phyloP scores from a whole-genome alignment of 2,113 vertebrate genomes.

The Leuciscus idus region DNA sequence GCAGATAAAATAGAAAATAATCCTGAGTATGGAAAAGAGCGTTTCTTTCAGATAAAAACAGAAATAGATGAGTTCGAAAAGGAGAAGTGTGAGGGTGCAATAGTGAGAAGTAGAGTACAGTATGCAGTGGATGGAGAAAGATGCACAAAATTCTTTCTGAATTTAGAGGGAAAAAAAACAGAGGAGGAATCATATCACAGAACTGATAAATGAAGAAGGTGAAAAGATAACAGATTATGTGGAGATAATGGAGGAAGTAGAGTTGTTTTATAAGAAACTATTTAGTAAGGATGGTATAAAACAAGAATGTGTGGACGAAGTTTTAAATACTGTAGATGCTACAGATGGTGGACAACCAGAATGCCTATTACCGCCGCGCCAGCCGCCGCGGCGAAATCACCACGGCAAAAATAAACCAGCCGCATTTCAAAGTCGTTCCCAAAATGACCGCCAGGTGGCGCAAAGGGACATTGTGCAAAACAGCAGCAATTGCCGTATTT shows the following conservation, averaged over 20 bases:
- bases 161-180: neutral
- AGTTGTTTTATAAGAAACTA: neutral
- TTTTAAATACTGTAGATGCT: neutral
- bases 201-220: neutral
- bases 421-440: no score
- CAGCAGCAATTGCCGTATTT: no score
- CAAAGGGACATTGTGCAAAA: no score
- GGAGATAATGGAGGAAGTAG: neutral
- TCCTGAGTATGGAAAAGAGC: no score
- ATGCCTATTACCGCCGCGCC: no score
- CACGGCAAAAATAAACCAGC: no score
- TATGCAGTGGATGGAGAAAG: slow-evolving; percentile 16
- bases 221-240: neutral
- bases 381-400: no score
- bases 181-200: neutral
- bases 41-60: neutral
- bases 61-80: neutral
- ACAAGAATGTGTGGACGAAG: neutral
- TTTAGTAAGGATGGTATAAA: neutral
- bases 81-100: neutral
- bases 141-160: neutral
- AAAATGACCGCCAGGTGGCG: no score
- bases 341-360: no score
- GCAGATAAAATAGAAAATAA: neutral
- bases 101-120: slow-evolving; percentile 8